Percentiles rank a stretch among this genome's conserved stretches.
phyloP scores from a whole-genome alignment of 2,113 vertebrate species.

The Phasianus colchicus region DNA sequence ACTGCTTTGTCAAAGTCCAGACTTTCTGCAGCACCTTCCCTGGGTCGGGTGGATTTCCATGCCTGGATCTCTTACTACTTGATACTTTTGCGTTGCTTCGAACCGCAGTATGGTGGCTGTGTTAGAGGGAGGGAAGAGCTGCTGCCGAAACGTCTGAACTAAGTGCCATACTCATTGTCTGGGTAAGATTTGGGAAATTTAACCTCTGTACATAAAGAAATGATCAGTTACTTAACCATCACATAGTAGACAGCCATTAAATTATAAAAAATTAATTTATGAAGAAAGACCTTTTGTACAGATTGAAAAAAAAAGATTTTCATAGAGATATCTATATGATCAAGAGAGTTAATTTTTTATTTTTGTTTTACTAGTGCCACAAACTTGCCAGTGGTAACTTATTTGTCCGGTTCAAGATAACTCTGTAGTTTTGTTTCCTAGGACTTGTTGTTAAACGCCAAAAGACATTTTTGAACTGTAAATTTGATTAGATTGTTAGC shows the following conservation, averaged over 20 bases:
- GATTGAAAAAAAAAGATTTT: conserved; percentile 96
- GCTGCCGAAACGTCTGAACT: conserved; percentile 94
- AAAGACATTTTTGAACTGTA: conserved; percentile 93
- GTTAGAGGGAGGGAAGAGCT: conserved; percentile 83
- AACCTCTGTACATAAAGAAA: conserved; percentile 91
- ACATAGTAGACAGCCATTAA: conserved; percentile 98
- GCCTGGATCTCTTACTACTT: conserved; percentile 82
- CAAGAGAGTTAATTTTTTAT: conserved; percentile 95
- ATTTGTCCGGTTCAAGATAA: conserved; percentile 94
- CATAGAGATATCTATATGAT: conserved; percentile 97
- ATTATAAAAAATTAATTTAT: conserved; percentile 99
- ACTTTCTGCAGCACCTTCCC: conserved; percentile 81
- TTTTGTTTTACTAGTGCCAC: conserved; percentile 96
- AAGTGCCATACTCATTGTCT: conserved; percentile 94
- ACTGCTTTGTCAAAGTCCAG: conserved; percentile 87
- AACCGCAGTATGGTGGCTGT: conserved; percentile 84
- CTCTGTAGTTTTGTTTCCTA: conserved; percentile 92
- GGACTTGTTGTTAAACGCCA: conserved; percentile 94
- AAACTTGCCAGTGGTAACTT: conserved; percentile 95
- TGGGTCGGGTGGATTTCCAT: conserved; percentile 77
- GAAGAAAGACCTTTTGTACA: conserved; percentile 99
- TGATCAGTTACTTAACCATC: conserved; percentile 91
- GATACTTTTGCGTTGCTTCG: conserved; percentile 85
- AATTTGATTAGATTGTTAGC: conserved; percentile 94
- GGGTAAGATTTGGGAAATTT: conserved; percentile 91